A percentile compares a stretch with the other conserved stretches of the same genome.
These are phyloP conservation scores for Microcebus griseorufus DNA, from an alignment of 2,113 vertebrate genomes.

Conservation along the genomic window DNA sequence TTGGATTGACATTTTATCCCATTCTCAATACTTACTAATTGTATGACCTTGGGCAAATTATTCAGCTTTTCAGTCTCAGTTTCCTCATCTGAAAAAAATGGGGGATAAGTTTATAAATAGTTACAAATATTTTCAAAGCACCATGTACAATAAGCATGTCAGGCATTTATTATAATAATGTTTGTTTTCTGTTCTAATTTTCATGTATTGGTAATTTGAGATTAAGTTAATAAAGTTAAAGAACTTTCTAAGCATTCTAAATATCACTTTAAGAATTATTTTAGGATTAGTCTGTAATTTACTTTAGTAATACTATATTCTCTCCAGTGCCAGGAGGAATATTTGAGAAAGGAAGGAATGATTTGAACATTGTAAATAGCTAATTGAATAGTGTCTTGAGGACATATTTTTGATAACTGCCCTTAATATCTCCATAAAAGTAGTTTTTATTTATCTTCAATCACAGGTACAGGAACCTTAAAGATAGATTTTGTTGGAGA, in stretches of 20 bases:
- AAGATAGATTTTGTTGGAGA: slow-evolving; percentile 99
- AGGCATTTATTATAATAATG: slow-evolving; percentile 21
- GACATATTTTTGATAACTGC: slow-evolving; percentile 30
- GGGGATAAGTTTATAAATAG: slow-evolving; percentile 24
- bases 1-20: slow-evolving; percentile 33
- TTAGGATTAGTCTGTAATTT: slow-evolving; percentile 44
- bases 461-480: slow-evolving; percentile 92
- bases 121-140: slow-evolving; percentile 34
- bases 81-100: slow-evolving; percentile 53
- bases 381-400: slow-evolving; percentile 24
- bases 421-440: slow-evolving; percentile 40
- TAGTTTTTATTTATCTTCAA: slow-evolving; percentile 50
- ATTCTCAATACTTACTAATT: slow-evolving; percentile 46
- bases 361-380: slow-evolving; percentile 44
- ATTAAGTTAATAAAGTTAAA: slow-evolving; percentile 37
- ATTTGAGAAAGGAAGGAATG: slow-evolving; percentile 53
- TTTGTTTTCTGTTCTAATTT: slow-evolving; percentile 37
- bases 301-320: slow-evolving; percentile 8
- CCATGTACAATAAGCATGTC: neutral
- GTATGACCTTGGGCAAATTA: slow-evolving; percentile 37
- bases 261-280: neutral
- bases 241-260: slow-evolving; percentile 46
- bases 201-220: slow-evolving; percentile 38
- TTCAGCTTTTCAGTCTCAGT: slow-evolving; percentile 43
- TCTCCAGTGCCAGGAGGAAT: slow-evolving; percentile 29